Evolutionary conservation across 2,888 invertebrate genomes (phyloP).

Genomic region (Thumatha senex): DNA sequence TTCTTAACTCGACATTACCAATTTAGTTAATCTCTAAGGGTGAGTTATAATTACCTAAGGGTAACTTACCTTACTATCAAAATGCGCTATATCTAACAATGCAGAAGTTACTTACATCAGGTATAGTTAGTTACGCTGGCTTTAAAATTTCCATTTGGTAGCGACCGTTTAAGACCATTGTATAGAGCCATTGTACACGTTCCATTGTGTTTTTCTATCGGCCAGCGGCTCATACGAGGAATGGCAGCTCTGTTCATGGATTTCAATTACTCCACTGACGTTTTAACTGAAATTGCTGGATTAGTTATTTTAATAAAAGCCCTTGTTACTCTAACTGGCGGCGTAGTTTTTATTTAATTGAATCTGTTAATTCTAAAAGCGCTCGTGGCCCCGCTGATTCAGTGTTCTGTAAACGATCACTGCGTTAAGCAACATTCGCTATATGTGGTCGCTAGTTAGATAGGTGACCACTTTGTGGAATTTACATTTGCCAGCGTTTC

Average conservation of each 20-base stretch:
- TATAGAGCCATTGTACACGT: slow-evolving; percentile 64
- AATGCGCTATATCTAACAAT: too few relatives aligned
- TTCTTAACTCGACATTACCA: too few relatives aligned
- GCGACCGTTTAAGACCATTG: slow-evolving; percentile 71
- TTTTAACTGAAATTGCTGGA: slow-evolving; percentile 57
- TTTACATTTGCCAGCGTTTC: too few relatives aligned
- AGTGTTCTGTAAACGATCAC: too few relatives aligned
- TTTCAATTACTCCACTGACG: slow-evolving; percentile 69
- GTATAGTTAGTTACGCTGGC: slow-evolving; percentile 61
- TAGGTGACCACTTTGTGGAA: too few relatives aligned
- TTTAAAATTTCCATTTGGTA: slow-evolving; percentile 76
- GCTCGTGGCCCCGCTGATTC: too few relatives aligned
- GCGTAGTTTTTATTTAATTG: slow-evolving; percentile 19
- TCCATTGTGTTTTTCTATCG: slow-evolving; percentile 79
- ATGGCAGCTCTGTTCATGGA: slow-evolving; percentile 54
- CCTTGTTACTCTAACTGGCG: not conserved
- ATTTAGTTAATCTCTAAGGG: too few relatives aligned
- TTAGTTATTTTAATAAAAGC: slow-evolving; percentile 53
- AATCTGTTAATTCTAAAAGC: not conserved
- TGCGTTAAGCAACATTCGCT: too few relatives aligned
- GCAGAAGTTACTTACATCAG: slow-evolving; percentile 32
- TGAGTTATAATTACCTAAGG: too few relatives aligned
- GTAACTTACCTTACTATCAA: too few relatives aligned
- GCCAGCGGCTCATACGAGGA: slow-evolving; percentile 64
- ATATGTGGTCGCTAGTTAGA: too few relatives aligned